These are phyloP conservation scores for Caenorhabditis imperialis DNA, from an alignment of 2,888 invertebrate species.

Conservation along the genomic window DNA sequence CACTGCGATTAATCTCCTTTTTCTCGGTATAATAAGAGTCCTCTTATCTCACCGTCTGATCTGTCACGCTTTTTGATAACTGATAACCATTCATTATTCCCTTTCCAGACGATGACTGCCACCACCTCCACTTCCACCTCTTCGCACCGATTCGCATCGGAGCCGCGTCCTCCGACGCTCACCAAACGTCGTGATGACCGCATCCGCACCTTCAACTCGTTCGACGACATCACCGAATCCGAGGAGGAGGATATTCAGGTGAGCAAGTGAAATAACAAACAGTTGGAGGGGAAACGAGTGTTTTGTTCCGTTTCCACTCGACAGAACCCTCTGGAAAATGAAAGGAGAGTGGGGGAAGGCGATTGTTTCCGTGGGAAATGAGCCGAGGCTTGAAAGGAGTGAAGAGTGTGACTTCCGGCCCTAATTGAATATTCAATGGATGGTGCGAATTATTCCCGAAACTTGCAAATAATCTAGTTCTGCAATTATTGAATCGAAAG, in stretches of 20 bases:
- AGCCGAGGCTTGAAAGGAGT: neutral
- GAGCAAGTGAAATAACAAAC: neutral
- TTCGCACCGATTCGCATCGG: conserved; percentile 41
- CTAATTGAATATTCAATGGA: no score
- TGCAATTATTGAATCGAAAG: no score
- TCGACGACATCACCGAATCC: conserved; percentile 62
- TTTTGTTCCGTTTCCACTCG: conserved; percentile 10
- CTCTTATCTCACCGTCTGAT: conserved; percentile 27
- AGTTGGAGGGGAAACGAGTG: neutral
- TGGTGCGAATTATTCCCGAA: no score
- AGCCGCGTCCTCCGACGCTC: conserved; percentile 41
- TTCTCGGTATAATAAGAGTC: neutral
- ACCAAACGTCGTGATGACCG: conserved; percentile 56
- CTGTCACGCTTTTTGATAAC: conserved; percentile 14
- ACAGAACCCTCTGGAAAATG: no score
- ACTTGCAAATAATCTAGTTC: no score
- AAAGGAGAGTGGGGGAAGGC: neutral
- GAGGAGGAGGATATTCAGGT: conserved; percentile 63
- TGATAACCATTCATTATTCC: conserved; percentile 24
- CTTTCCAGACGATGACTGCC: conserved; percentile 38
- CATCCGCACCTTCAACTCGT: conserved; percentile 58
- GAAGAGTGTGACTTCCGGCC: no score
- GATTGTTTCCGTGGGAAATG: conserved; percentile 3
- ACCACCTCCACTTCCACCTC: conserved; percentile 40
- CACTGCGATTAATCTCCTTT: conserved; percentile 41